These are phyloP conservation scores for Sphaerophoria rueppellii DNA, from an alignment of 2,888 invertebrate genomes.

Conservation along the genomic window DNA sequence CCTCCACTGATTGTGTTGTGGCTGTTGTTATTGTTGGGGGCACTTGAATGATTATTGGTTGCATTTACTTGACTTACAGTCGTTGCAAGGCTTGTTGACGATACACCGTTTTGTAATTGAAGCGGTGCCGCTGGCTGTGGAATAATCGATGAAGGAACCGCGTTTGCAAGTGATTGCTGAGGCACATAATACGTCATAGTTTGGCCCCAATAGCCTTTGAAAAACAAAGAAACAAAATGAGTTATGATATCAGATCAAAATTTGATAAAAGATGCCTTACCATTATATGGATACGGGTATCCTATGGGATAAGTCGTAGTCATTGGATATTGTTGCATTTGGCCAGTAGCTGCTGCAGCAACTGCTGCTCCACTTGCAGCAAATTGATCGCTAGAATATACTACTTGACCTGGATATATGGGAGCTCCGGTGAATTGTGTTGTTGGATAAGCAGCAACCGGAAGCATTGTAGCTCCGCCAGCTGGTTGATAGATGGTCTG, in stretches of 20 bases:
- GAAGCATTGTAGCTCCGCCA: slow-evolving; percentile 80
- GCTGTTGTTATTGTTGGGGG: slow-evolving; percentile 75
- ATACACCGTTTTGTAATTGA: slow-evolving; percentile 75
- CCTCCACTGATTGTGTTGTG: slow-evolving; percentile 68
- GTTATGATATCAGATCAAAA: background rate
- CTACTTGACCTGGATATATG: slow-evolving; percentile 81
- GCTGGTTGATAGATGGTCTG: slow-evolving; percentile 80
- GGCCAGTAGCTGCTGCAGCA: slow-evolving; percentile 76
- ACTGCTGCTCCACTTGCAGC: slow-evolving; percentile 74
- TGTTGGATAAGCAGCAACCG: slow-evolving; percentile 80
- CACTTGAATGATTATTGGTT: slow-evolving; percentile 66
- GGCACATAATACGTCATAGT: slow-evolving; percentile 82
- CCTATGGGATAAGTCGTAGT: slow-evolving; percentile 80
- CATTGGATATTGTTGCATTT: slow-evolving; percentile 81
- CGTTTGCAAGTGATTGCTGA: slow-evolving; percentile 78
- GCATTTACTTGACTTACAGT: slow-evolving; percentile 69
- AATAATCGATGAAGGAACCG: slow-evolving; percentile 78
- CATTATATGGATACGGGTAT: slow-evolving; percentile 82
- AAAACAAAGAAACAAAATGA: background rate
- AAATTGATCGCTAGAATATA: slow-evolving; percentile 82
- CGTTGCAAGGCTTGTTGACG: slow-evolving; percentile 69
- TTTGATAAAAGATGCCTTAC: slow-evolving; percentile 59
- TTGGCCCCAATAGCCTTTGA: slow-evolving; percentile 79
- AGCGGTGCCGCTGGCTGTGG: slow-evolving; percentile 76
- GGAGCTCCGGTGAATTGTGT: slow-evolving; percentile 80